Percentiles rank a stretch among this genome's conserved stretches.
phyloP scores from a whole-genome alignment of 2,888 invertebrate species.

The Lochmaea crataegi region DNA sequence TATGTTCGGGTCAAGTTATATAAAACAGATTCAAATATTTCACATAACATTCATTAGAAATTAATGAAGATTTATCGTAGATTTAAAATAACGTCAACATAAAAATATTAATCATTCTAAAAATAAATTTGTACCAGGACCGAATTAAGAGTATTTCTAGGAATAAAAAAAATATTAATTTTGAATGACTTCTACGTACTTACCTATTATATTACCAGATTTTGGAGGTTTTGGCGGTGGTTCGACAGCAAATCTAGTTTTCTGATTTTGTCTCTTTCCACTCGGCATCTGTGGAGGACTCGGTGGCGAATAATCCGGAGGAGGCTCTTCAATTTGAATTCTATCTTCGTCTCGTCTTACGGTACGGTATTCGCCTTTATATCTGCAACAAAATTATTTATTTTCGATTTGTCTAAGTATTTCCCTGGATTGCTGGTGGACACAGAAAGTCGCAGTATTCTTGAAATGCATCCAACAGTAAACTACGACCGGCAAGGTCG shows the following conservation, averaged over 20 bases:
- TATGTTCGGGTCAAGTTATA: no score
- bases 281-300: constrained; percentile 59
- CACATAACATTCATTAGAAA: no score
- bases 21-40: no score
- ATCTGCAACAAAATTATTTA: constrained; percentile 52
- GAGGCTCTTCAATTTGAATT: constrained; percentile 66
- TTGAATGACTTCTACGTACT: constrained; percentile 29
- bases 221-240: constrained; percentile 59
- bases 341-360: constrained; percentile 55
- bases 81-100: no score
- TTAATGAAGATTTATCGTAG: no score
- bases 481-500: no score
- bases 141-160: neutral
- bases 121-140: no score
- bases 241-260: constrained; percentile 76
- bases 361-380: constrained; percentile 42
- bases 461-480: no score
- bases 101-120: no score
- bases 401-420: no score
- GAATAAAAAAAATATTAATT: neutral
- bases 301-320: constrained; percentile 75
- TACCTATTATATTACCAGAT: constrained; percentile 65
- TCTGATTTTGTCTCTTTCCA: constrained; percentile 73
- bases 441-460: no score
- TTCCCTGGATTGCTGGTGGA: no score